phyloP scores from a whole-genome alignment of 1,140 invertebrate species.

The Trachelipus rathkii region DNA sequence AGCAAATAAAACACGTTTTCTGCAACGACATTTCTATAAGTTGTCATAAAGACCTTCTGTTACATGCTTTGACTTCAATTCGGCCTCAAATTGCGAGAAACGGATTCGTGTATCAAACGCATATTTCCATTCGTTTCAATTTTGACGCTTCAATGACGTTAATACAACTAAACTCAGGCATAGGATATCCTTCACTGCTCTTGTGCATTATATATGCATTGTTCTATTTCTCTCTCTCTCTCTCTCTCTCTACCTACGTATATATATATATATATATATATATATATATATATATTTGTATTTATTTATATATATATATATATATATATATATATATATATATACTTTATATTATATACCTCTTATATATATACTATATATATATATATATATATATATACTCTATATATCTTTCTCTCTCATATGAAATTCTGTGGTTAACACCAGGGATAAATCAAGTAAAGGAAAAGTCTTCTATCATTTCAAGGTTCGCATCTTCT shows the following conservation, averaged over 20 bases:
- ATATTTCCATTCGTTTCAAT: slow-evolving; percentile 7
- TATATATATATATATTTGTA: slow-evolving; percentile 7
- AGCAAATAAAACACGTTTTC: background rate
- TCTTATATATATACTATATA: slow-evolving; percentile 11
- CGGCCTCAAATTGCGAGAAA: slow-evolving; percentile 6
- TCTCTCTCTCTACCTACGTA: background rate
- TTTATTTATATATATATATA: slow-evolving; percentile 6
- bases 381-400: slow-evolving; percentile 15
- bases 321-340: slow-evolving; percentile 10
- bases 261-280: slow-evolving; percentile 15
- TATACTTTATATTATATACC: background rate
- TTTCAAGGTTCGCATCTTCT: too few relatives aligned
- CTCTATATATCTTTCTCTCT: too few relatives aligned
- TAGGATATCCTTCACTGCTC: slow-evolving; percentile 2
- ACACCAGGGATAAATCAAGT: too few relatives aligned
- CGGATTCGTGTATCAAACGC: slow-evolving; percentile 4
- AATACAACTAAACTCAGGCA: slow-evolving; percentile 8
- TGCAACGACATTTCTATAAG: background rate
- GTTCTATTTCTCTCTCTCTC: background rate
- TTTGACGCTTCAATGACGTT: slow-evolving; percentile 3
- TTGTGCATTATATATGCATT: slow-evolving; percentile 11
- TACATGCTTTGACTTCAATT: background rate
- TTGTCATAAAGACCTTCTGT: background rate
- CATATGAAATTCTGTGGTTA: too few relatives aligned
- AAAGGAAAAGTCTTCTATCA: too few relatives aligned